phyloP scores from a whole-genome alignment of 2,888 invertebrate species.

The Tiphia femorata region DNA sequence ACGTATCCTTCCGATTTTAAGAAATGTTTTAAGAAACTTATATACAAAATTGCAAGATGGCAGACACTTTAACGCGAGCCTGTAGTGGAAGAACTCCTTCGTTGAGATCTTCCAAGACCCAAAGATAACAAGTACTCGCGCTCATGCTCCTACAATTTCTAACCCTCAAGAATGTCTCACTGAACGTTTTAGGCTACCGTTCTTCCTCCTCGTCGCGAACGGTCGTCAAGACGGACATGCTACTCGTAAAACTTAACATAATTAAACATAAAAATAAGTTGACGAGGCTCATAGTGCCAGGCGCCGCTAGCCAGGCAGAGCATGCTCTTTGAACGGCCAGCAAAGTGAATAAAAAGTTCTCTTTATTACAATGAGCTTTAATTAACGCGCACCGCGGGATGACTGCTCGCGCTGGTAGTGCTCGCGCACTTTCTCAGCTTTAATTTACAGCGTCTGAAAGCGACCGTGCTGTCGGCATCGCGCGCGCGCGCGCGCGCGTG shows the following conservation, averaged over 20 bases:
- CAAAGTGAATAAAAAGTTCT: slow-evolving; percentile 58
- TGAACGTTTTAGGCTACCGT: too few species aligned
- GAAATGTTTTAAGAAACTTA: too few species aligned
- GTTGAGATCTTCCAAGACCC: too few species aligned
- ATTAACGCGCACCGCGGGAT: slow-evolving; percentile 59
- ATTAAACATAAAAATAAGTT: slow-evolving; percentile 63
- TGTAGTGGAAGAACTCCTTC: too few species aligned
- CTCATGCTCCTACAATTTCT: too few species aligned
- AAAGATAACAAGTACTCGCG: too few species aligned
- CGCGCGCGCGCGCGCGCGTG: slow-evolving; percentile 21
- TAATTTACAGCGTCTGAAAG: slow-evolving; percentile 59
- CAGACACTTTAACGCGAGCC: too few species aligned
- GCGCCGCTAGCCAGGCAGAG: slow-evolving; percentile 22
- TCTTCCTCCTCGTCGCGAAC: too few species aligned
- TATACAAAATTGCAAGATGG: too few species aligned
- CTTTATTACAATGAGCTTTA: slow-evolving; percentile 65
- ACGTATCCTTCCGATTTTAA: too few species aligned
- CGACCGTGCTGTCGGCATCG: slow-evolving; percentile 9
- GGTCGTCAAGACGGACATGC: slow-evolving; percentile 36
- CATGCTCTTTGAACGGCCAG: slow-evolving; percentile 46
- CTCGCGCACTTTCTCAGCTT: slow-evolving; percentile 57
- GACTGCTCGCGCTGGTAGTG: slow-evolving; percentile 54
- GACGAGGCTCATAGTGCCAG: too few species aligned
- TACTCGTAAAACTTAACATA: slow-evolving; percentile 57
- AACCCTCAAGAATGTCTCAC: too few species aligned